Evolutionary conservation across 1,140 invertebrate species (phyloP).

Genomic region (Diuraphis noxia): DNA sequence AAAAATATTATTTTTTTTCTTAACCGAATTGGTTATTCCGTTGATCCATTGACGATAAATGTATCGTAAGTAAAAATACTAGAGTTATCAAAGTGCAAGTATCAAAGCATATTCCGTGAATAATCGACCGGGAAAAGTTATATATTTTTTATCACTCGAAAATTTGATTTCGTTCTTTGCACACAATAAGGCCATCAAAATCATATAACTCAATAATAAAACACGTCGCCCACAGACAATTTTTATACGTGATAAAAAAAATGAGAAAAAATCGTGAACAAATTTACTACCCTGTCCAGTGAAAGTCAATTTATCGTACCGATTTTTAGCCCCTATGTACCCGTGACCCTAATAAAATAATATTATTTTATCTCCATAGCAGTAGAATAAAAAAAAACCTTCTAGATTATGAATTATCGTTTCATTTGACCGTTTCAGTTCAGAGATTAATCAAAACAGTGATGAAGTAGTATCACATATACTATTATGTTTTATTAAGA

Average conservation of each 20-base stretch:
- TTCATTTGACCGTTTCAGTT: not conserved
- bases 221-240: conserved; percentile 1
- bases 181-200: conserved; percentile 5
- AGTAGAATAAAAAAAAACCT: not conserved
- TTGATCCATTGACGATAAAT: not conserved
- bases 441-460: not conserved
- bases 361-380: not conserved
- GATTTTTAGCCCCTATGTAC: not conserved
- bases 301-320: conserved; percentile 2
- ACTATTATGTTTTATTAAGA: not conserved
- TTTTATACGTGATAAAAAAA: not conserved
- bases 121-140: not conserved
- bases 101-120: not conserved
- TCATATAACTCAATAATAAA: not conserved
- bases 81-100: not conserved
- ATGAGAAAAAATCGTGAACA: not conserved
- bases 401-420: not conserved
- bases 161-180: conserved; percentile 12
- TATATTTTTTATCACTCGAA: not conserved
- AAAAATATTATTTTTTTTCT: not conserved
- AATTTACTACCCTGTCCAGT: not conserved
- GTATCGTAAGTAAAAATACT: not conserved
- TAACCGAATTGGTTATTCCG: not conserved
- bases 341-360: not conserved
- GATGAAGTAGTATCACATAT: not conserved